Evolutionary conservation across 2,888 invertebrate genomes (phyloP).

Genomic region (Listrodromus nycthemerus): DNA sequence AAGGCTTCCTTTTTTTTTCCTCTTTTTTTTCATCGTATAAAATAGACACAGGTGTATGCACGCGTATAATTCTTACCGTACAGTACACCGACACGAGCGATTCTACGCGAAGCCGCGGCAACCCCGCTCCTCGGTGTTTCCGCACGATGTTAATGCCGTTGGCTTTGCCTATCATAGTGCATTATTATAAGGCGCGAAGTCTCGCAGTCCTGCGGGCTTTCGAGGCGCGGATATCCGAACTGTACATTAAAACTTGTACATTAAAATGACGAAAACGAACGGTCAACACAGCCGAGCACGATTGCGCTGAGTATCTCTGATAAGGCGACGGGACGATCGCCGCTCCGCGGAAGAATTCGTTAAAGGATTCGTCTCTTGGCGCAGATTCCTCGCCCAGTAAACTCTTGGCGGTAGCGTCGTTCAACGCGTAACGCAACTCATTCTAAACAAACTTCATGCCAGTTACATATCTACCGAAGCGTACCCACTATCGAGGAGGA

Average conservation of each 20-base stretch:
- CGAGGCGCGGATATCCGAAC: slow-evolving; percentile 54
- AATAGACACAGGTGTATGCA: slow-evolving; percentile 1
- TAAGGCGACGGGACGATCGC: slow-evolving; percentile 22
- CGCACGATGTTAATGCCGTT: slow-evolving; percentile 29
- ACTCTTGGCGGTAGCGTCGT: slow-evolving; percentile 31
- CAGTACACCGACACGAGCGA: slow-evolving; percentile 1
- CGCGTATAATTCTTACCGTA: background rate
- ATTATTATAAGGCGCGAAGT: background rate
- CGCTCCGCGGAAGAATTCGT: background rate
- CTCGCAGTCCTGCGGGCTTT: background rate
- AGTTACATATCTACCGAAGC: background rate
- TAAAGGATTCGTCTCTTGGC: background rate
- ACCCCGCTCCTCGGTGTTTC: background rate
- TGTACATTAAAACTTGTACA: too few species aligned
- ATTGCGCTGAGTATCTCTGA: slow-evolving; percentile 18
- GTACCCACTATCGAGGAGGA: background rate
- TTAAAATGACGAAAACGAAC: background rate
- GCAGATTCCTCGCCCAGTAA: background rate
- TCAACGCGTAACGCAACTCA: background rate
- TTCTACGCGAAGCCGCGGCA: background rate
- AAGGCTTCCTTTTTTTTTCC: slow-evolving; percentile 17
- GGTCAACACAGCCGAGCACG: slow-evolving; percentile 7
- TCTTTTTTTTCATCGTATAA: background rate
- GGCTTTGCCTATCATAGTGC: background rate
- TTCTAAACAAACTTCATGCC: background rate